phyloP scores from a whole-genome alignment of 2,797 vertebrate genomes.

The Eospalax fontanierii region DNA sequence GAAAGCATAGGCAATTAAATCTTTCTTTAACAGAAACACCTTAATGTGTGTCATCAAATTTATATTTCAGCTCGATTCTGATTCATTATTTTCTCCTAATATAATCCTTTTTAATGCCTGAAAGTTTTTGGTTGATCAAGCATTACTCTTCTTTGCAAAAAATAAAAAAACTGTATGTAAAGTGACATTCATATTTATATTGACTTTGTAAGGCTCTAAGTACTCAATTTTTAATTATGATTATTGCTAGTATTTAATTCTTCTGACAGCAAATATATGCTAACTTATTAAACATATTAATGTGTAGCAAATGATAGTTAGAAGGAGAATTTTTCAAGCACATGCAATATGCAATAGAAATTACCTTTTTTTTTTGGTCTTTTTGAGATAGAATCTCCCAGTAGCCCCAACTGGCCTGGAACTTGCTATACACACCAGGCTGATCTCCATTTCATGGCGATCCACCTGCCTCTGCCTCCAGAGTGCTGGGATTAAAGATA shows the following conservation, averaged over 20 bases:
- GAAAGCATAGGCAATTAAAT: neutral
- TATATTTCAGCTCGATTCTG: neutral
- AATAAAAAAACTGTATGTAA: no score
- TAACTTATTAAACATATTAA: no score
- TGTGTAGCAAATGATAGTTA: neutral
- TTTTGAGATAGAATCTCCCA: no score
- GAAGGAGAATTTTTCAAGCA: neutral
- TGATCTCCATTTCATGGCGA: no score
- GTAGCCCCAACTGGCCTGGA: no score
- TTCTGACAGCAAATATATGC: neutral
- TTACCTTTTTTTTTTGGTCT: no score
- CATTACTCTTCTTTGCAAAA: neutral
- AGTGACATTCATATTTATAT: no score
- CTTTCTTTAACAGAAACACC: constrained; percentile 7
- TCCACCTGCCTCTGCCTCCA: no score
- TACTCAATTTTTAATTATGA: neutral
- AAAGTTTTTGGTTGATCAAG: neutral
- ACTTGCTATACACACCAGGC: no score
- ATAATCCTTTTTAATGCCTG: constrained; percentile 1
- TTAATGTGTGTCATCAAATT: neutral
- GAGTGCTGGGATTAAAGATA: no score
- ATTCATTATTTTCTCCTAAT: neutral
- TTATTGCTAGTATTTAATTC: neutral
- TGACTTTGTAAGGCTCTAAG: neutral
- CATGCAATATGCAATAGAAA: neutral